Base-by-base conservation (phyloP, 2,113 vertebrate species). In the Rhodinocichla rosea region DNA sequence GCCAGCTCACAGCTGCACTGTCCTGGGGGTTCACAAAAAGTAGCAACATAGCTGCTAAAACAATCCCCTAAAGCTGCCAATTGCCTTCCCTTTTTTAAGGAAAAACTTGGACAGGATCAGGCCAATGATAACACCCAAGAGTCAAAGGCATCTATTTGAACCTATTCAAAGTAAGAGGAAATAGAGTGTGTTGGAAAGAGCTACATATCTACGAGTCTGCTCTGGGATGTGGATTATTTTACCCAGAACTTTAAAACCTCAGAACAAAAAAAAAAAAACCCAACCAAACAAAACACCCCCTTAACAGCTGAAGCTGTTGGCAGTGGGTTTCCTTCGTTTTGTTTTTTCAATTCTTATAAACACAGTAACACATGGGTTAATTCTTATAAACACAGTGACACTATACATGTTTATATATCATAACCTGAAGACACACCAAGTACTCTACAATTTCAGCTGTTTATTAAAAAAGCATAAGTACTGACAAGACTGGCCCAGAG, bases 281-380 rank as follows among this genome's bases (percentile, higher is more conserved):
- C 12, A 33, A 33, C 6, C 15, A 45, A 45, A 7, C 6, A n/a
- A 35, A 50, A 10, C 2, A 22, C 3, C 2, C 3, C 3, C 11
- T 50, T 52, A 45, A 50, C 11, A 55, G 8, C 28, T 68, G 30
- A 87, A 83, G 53, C 9, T 49, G 17, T 63, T 75, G 39, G 13
- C 20, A 45, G 21, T 35, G 11, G 0, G 52, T 64, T 73, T 67
- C 4, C 17, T 59, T 44, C 4, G 4, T 21, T 12, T 42, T 47
- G 3, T n/a, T 52, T 59, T 59, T 70, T 26, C 8, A 53, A 60
- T 21, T 60, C n/a, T 55, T 82, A 23, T 9, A 70, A 12, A 69
- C 14, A 64, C 3, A 27, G 21, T 23, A 53, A 49, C 18, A 39
- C 8, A 44, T 53, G 52, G 50, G 28, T 50, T 83, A 63, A 69